Evolutionary conservation across 2,888 invertebrate species (phyloP).

Genomic region (Odontothrips loti): DNA sequence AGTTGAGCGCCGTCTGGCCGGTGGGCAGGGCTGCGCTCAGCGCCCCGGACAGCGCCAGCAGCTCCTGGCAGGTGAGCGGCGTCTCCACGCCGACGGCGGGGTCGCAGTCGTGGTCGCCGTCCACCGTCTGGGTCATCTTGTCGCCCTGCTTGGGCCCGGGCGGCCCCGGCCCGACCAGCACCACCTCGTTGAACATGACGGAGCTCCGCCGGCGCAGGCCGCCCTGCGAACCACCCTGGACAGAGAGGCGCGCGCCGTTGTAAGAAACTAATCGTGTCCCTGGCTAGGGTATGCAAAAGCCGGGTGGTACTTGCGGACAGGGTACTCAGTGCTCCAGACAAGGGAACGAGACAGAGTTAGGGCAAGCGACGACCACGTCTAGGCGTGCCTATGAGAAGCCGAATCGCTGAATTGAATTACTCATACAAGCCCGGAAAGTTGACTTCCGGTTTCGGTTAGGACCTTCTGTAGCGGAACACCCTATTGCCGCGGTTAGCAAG

Average conservation of each 20-base stretch:
- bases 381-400: no score
- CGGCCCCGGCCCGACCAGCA: conserved; percentile 59
- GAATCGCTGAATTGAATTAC: no score
- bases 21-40: conserved; percentile 87
- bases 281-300: not conserved
- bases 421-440: no score
- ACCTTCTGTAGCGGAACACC: no score
- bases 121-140: conserved; percentile 44
- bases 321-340: not conserved
- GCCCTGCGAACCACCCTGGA: conserved; percentile 58
- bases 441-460: no score
- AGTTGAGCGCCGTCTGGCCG: conserved; percentile 72
- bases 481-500: no score
- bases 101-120: conserved; percentile 36
- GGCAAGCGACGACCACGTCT: no score
- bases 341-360: not conserved
- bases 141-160: conserved; percentile 41
- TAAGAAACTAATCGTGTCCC: conserved; percentile 32
- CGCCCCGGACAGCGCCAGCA: conserved; percentile 86
- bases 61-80: conserved; percentile 77
- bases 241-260: conserved; percentile 56
- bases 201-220: conserved; percentile 64
- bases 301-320: not conserved
- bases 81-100: conserved; percentile 31
- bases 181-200: conserved; percentile 85